Base-by-base conservation (phyloP, 2,888 invertebrate genomes). In the Rhogogaster chlorosoma region DNA sequence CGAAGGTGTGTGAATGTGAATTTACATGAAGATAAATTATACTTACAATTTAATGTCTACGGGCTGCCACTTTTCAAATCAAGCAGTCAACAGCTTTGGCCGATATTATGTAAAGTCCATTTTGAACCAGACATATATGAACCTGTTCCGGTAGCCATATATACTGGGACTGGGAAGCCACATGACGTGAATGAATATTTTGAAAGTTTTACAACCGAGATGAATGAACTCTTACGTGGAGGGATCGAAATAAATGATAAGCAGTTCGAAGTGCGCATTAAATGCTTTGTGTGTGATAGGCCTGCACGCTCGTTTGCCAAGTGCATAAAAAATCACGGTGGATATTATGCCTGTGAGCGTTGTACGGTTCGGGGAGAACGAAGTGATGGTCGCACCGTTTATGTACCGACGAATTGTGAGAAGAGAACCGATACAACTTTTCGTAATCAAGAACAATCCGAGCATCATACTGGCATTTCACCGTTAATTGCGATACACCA, bases 231-330 rank as follows among this genome's bases (percentile, higher is more conserved):
- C 1, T 18, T 67, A 15, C 12, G 45, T 67, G n/a, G 84, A 12
- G 87, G 86, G 15, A 42, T 88, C 0, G 61, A 49, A 26, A 78
- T 88, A 32, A 67, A 85, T n/a, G 85, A 84, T 0, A 64, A 49
- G 53, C n/a, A 15, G 3, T 87, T 85, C 64, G 18, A 70, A n/a
- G 29, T 88, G 22, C 67, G 71, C 12, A 86, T 86, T 5, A 86
- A 87, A 57, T 77, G 57, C 18, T 86, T 87, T 18, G 75, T 87
- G 42, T 87, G 86, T 82, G 88, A 88, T 57, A 70, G 85, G 64
- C 88, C 87, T 12, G 87, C 87, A 53, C 85, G 86, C 32, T 61
- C 86, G 5, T 84, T 85, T 49, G 15, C 86, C n/a, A 86, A 86
- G 67, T 84, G 75, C 29, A 87, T 86, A 4, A 85, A 83, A n/a